Evolutionary conservation across 30 jellyfish, hydroid and myxozoan species (phyloP).

Genomic region (Sanderia malayensis): DNA sequence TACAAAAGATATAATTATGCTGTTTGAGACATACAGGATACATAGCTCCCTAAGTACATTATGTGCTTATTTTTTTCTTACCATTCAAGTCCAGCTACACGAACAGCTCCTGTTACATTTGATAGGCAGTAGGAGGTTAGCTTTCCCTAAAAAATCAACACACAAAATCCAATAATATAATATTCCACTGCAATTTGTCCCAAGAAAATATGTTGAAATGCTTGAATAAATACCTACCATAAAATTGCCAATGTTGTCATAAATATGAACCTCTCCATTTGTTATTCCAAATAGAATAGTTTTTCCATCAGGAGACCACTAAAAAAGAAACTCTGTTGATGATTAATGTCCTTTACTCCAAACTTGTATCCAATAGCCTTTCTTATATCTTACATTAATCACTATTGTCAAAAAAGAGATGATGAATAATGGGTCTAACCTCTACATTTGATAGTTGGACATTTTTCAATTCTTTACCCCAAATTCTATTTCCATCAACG

Average conservation of each 20-base stretch:
- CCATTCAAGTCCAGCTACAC: constrained; percentile 88
- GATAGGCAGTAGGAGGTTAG: constrained; percentile 73
- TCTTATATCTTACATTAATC: too few relatives aligned
- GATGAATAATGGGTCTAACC: constrained; percentile 17
- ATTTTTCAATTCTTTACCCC: constrained; percentile 94
- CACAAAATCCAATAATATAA: not conserved
- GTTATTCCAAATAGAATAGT: constrained; percentile 75
- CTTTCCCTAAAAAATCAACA: constrained; percentile 45
- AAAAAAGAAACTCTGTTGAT: too few relatives aligned
- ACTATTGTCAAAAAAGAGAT: too few relatives aligned
- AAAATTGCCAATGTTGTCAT: constrained; percentile 84
- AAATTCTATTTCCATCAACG: constrained; percentile 94
- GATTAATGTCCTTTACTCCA: too few relatives aligned
- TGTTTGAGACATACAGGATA: too few relatives aligned
- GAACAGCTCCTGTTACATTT: constrained; percentile 65
- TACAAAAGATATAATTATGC: too few relatives aligned
- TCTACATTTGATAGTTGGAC: constrained; percentile 81
- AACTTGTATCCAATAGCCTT: too few relatives aligned
- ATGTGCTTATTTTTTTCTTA: too few relatives aligned
- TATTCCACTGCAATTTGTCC: not conserved
- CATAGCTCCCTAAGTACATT: too few relatives aligned
- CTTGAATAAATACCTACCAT: constrained; percentile 46
- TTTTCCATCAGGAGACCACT: constrained; percentile 99
- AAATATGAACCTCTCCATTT: constrained; percentile 88
- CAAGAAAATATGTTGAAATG: too few relatives aligned